Percentiles rank a stretch among this genome's conserved stretches.
Conservation (phyloP, 53 echinoderm and acorn worm species). For the Apostichopus leukothele region DNA sequence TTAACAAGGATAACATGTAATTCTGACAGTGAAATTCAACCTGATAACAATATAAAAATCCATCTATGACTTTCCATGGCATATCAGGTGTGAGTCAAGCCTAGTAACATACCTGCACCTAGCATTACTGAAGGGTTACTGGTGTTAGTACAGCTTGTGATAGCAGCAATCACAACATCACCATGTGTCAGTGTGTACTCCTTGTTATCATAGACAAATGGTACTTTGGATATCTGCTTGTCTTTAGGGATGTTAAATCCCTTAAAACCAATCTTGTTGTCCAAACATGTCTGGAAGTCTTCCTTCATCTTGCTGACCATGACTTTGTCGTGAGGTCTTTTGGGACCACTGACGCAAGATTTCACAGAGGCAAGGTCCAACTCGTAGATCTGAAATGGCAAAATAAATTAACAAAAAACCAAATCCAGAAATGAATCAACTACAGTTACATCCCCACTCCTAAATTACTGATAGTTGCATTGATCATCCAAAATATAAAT, state of each 20-base stretch:
- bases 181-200: slow-evolving; percentile 81
- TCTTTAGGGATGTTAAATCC: slow-evolving; percentile 82
- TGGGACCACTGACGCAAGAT: slow-evolving; percentile 93
- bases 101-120: slow-evolving; percentile 30
- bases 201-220: slow-evolving; percentile 70
- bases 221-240: slow-evolving; percentile 68
- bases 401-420: not conserved
- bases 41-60: too few species aligned
- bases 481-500: not conserved
- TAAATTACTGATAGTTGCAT: not conserved
- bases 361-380: slow-evolving; percentile 80
- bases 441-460: not conserved
- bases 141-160: slow-evolving; percentile 97
- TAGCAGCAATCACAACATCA: slow-evolving; percentile 94
- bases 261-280: slow-evolving; percentile 91
- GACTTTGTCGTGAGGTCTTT: slow-evolving; percentile 96
- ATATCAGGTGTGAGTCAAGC: too few species aligned
- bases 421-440: not conserved
- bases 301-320: slow-evolving; percentile 76
- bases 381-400: slow-evolving; percentile 66
- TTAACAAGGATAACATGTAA: too few species aligned
- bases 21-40: too few species aligned
- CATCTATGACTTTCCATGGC: too few species aligned
- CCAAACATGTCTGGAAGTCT: slow-evolving; percentile 89
- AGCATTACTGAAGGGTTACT: slow-evolving; percentile 99